Evolutionary conservation across 1,140 invertebrate genomes (phyloP).

Genomic region (Proales similis): DNA sequence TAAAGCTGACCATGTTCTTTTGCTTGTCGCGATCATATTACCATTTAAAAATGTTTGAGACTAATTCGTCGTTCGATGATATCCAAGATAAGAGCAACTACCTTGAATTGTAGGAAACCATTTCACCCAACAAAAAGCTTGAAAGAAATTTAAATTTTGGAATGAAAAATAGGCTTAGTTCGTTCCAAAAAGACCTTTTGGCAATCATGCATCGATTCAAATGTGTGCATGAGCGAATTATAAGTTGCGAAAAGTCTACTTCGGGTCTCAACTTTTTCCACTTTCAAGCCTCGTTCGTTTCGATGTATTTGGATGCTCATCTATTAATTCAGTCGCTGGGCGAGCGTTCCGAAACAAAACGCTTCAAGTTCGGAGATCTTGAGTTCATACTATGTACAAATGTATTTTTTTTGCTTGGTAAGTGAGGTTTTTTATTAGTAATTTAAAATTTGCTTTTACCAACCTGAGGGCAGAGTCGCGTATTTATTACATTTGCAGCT

Average conservation of each 20-base stretch:
- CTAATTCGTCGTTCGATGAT: no score
- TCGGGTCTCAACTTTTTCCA: constrained; percentile 4
- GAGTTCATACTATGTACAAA: not conserved
- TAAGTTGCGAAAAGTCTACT: not conserved
- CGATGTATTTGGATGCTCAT: constrained; percentile 1
- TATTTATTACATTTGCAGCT: constrained; percentile 17
- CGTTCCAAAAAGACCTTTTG: no score
- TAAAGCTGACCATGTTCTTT: no score
- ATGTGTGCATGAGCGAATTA: not conserved
- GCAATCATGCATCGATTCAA: not conserved
- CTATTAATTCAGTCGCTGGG: not conserved
- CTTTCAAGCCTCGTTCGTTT: no score
- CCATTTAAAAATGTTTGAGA: no score
- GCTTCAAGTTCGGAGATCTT: not conserved
- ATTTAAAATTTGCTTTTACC: not conserved
- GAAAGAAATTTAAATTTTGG: no score
- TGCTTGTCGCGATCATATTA: no score
- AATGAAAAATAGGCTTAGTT: no score
- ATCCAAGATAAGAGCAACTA: no score
- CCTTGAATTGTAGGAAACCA: no score
- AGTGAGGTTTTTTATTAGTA: not conserved
- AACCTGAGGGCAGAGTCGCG: constrained; percentile 1
- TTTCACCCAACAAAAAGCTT: no score
- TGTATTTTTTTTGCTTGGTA: not conserved
- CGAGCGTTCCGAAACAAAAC: not conserved